Conservation (phyloP, 2,797 vertebrate species). For the Parambassis ranga region DNA sequence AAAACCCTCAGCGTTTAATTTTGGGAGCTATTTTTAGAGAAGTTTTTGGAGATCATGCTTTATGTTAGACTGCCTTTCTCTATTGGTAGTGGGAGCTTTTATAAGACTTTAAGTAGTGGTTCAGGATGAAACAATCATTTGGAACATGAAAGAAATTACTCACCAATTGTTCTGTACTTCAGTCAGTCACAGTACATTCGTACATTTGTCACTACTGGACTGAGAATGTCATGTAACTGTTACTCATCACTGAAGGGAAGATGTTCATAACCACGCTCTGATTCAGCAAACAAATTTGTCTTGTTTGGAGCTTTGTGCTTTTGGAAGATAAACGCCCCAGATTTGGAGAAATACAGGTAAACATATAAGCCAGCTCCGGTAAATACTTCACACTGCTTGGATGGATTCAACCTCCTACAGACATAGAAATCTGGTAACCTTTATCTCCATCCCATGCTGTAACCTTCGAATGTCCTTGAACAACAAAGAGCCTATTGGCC, state of each 20-base stretch:
- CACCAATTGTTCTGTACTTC: constrained; percentile 54
- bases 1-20: constrained; percentile 33
- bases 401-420: constrained; percentile 25
- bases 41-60: constrained; percentile 10
- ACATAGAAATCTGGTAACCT: constrained; percentile 47
- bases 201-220: constrained; percentile 45
- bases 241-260: constrained; percentile 50
- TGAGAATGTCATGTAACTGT: constrained; percentile 55
- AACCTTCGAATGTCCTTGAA: constrained; percentile 68
- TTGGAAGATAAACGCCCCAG: background rate
- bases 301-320: background rate
- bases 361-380: background rate
- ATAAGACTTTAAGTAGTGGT: constrained; percentile 30
- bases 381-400: constrained; percentile 8
- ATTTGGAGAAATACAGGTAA: background rate
- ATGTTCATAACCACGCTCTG: constrained; percentile 17
- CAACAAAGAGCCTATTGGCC: constrained; percentile 63
- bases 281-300: constrained; percentile 19
- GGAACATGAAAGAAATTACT: constrained; percentile 31
- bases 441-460: constrained; percentile 35
- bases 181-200: constrained; percentile 44
- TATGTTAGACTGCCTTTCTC: background rate
- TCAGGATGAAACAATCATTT: constrained; percentile 20
- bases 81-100: constrained; percentile 11
- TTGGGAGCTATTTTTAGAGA: constrained; percentile 52